phyloP scores from a whole-genome alignment of 1,140 invertebrate species.

The Sitobion miscanthi region DNA sequence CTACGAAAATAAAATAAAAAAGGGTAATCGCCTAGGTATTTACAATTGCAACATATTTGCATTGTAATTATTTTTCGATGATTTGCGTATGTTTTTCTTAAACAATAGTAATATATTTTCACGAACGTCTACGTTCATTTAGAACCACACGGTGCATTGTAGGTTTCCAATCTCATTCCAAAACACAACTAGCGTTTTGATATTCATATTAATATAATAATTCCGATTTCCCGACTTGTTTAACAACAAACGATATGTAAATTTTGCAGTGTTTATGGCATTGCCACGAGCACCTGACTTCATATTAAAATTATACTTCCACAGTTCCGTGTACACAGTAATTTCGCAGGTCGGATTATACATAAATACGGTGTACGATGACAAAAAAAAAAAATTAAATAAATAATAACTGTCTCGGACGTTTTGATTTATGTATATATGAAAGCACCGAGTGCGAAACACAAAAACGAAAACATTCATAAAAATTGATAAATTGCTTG shows the following conservation, averaged over 20 bases:
- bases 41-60: no score
- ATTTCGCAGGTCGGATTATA: neutral
- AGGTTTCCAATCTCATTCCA: neutral
- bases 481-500: slow-evolving; percentile 23
- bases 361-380: neutral
- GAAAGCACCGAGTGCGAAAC: neutral
- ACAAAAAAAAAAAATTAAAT: neutral
- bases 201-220: neutral
- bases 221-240: neutral
- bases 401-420: slow-evolving; percentile 28
- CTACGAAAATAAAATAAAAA: no score
- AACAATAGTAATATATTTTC: neutral
- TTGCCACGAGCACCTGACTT: neutral
- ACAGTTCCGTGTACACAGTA: neutral
- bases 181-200: neutral
- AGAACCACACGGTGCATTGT: neutral
- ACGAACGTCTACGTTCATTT: neutral
- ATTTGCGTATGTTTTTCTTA: neutral
- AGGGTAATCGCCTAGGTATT: no score
- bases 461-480: slow-evolving; percentile 27
- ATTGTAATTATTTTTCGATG: no score
- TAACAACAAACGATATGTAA: slow-evolving; percentile 18
- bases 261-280: neutral
- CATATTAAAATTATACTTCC: neutral
- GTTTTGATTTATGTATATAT: slow-evolving; percentile 10